Evolutionary conservation across 2,113 vertebrate species (phyloP).

Genomic region (Microtus montanus): DNA sequence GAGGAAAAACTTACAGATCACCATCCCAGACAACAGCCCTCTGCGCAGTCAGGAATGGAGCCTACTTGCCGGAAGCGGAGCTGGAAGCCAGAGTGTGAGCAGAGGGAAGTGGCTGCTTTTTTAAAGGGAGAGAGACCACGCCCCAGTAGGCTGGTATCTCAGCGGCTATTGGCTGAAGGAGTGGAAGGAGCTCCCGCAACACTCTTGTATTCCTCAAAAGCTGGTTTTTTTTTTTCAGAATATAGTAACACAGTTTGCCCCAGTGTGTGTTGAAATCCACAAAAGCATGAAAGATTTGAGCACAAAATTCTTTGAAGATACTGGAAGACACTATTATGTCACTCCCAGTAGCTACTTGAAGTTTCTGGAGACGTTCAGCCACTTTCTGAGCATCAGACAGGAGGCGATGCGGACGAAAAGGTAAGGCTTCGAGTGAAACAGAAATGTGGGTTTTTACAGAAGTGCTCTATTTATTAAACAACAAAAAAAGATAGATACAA

Average conservation of each 20-base stretch:
- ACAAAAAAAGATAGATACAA: neutral
- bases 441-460: neutral
- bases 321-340: slow-evolving; percentile 65
- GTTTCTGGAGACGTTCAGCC: slow-evolving; percentile 78
- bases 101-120: no score
- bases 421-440: slow-evolving; percentile 59
- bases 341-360: slow-evolving; percentile 74
- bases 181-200: no score
- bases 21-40: no score
- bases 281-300: slow-evolving; percentile 59
- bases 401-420: slow-evolving; percentile 65
- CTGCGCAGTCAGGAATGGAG: no score
- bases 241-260: slow-evolving; percentile 66
- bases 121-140: no score
- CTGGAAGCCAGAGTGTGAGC: no score
- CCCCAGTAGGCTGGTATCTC: no score
- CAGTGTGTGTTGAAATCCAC: slow-evolving; percentile 75
- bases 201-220: slow-evolving; percentile 52
- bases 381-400: slow-evolving; percentile 54
- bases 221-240: slow-evolving; percentile 58
- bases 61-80: no score
- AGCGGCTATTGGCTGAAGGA: no score
- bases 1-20: no score
- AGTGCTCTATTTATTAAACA: neutral
- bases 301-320: slow-evolving; percentile 67